Evolutionary conservation across 2,113 vertebrate species (phyloP).

Genomic region (Brachypteracias leptosomus): DNA sequence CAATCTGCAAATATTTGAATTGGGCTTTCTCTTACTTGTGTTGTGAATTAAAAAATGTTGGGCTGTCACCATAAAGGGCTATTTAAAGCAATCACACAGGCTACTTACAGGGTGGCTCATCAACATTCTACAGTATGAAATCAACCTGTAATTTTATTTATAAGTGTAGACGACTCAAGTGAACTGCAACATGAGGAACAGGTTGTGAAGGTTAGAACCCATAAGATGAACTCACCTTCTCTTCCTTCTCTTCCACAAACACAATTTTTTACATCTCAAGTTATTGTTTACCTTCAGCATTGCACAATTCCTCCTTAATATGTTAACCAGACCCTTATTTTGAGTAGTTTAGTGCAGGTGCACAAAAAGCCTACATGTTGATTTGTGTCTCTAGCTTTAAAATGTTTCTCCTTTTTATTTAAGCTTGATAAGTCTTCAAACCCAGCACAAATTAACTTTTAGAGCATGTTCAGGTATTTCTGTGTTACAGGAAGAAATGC

Average conservation of each 20-base stretch:
- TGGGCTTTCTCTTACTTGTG: not conserved
- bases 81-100: not conserved
- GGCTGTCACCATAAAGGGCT: not conserved
- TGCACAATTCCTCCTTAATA: not conserved
- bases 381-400: not conserved
- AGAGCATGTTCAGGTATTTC: not conserved
- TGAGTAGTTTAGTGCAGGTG: not conserved
- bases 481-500: not conserved
- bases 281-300: not conserved
- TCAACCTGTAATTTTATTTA: not conserved
- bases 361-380: not conserved
- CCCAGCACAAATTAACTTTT: not conserved
- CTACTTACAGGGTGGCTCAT: not conserved
- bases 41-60: not conserved
- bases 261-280: not conserved
- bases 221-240: not conserved
- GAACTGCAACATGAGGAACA: not conserved
- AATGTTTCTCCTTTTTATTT: not conserved
- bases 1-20: not conserved
- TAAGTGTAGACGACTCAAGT: not conserved
- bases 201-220: not conserved
- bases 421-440: not conserved
- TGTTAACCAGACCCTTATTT: not conserved
- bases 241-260: not conserved
- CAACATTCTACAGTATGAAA: not conserved